phyloP scores from a whole-genome alignment of 1,140 invertebrate species.

The Procambarus virginalis region DNA sequence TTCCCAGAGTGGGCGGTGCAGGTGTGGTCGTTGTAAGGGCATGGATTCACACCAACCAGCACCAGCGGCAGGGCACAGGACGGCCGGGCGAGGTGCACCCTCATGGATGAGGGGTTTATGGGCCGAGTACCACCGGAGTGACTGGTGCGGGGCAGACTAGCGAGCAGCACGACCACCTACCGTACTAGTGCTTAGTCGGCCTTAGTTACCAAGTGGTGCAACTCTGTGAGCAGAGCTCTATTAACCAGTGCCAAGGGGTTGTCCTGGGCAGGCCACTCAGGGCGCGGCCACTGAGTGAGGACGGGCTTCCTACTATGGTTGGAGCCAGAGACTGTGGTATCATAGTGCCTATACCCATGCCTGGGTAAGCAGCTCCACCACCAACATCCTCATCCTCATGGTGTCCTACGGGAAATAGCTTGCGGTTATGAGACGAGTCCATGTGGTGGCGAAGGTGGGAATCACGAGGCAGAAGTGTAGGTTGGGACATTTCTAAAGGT shows the following conservation, averaged over 20 bases:
- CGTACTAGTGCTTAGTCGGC: conserved; percentile 48
- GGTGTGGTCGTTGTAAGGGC: conserved; percentile 51
- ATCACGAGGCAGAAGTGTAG: conserved; percentile 45
- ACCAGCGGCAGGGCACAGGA: conserved; percentile 33
- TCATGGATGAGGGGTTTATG: conserved; percentile 27
- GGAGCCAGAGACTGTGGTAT: conserved; percentile 62
- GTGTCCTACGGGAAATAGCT: conserved; percentile 21
- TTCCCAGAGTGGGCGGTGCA: conserved; percentile 48
- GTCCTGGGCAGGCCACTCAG: conserved; percentile 63
- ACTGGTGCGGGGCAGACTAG: conserved; percentile 21
- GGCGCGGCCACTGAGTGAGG: conserved; percentile 38
- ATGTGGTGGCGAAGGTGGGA: conserved; percentile 46
- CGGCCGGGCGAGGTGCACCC: conserved; percentile 48
- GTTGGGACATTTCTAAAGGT: conserved; percentile 43
- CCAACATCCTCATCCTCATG: conserved; percentile 65
- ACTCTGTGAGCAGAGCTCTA: conserved; percentile 58
- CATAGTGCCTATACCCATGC: conserved; percentile 58
- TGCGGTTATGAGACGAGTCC: conserved; percentile 39
- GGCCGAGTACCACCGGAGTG: conserved; percentile 39
- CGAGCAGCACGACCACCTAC: neutral
- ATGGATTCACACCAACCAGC: conserved; percentile 31
- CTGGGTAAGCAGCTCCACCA: conserved; percentile 51
- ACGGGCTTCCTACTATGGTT: conserved; percentile 50
- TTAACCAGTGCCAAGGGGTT: conserved; percentile 58
- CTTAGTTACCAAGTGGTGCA: conserved; percentile 67